These are phyloP conservation scores for Brachionus rubens DNA, from an alignment of 1,140 invertebrate species.

Conservation along the genomic window DNA sequence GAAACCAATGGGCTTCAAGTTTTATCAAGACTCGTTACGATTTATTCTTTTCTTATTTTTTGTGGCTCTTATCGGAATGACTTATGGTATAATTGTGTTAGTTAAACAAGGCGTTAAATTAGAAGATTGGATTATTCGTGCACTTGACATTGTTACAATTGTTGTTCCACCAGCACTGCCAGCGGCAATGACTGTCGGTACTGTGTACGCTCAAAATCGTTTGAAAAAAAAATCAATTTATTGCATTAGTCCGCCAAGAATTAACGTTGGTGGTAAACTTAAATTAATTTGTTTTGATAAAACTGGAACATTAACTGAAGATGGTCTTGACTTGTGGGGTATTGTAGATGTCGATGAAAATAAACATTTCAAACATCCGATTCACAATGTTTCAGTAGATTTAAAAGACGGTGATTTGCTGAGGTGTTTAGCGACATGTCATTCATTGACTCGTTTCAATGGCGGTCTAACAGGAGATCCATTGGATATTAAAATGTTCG, in stretches of 20 bases:
- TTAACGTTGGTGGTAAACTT: conserved; percentile 85
- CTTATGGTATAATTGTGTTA: conserved; percentile 80
- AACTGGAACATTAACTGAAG: conserved; percentile 90
- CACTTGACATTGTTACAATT: conserved; percentile 87
- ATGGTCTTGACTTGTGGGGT: conserved; percentile 86
- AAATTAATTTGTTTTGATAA: conserved; percentile 94
- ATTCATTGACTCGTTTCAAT: conserved; percentile 81
- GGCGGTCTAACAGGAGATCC: conserved; percentile 80
- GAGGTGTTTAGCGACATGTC: conserved; percentile 74
- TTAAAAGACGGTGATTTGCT: conserved; percentile 47
- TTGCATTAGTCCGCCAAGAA: conserved; percentile 82
- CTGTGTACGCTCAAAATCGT: conserved; percentile 75
- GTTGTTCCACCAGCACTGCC: conserved; percentile 88
- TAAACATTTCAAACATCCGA: conserved; percentile 11
- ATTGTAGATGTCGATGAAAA: conserved; percentile 65
- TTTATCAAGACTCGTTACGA: conserved; percentile 83
- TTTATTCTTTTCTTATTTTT: conserved; percentile 77
- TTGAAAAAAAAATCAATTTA: conserved; percentile 76
- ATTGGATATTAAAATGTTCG: conserved; percentile 77
- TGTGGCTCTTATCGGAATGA: conserved; percentile 73
- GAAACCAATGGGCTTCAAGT: conserved; percentile 83
- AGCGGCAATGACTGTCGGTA: conserved; percentile 88
- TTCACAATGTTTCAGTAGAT: background rate
- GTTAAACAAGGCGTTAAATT: conserved; percentile 60
- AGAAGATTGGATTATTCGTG: conserved; percentile 68